phyloP scores from a whole-genome alignment of 2,797 vertebrate genomes.

The Sus cebifrons region DNA sequence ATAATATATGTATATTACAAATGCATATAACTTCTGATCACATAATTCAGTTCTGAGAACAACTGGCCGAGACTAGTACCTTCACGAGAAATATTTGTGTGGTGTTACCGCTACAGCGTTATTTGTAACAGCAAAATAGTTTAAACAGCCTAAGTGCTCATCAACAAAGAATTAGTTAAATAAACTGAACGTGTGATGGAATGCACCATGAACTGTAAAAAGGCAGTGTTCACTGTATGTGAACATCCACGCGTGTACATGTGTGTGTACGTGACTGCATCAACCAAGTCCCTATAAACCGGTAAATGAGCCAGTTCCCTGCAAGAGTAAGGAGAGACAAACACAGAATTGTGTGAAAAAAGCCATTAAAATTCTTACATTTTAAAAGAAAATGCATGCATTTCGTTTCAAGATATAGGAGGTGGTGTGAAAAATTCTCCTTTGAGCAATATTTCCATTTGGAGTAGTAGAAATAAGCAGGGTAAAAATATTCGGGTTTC shows the following conservation, averaged over 20 bases:
- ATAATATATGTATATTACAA: background rate
- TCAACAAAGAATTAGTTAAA: background rate
- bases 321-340: background rate
- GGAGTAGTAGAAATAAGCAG: background rate
- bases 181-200: background rate
- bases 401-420: background rate
- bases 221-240: too few relatives aligned
- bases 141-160: background rate
- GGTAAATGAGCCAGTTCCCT: background rate
- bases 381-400: background rate
- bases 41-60: background rate
- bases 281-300: background rate
- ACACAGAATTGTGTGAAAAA: background rate
- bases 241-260: background rate
- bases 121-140: background rate
- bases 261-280: too few relatives aligned
- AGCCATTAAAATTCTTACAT: background rate
- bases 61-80: background rate
- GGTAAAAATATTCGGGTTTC: background rate
- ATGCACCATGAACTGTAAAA: background rate
- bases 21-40: background rate
- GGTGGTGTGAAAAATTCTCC: background rate
- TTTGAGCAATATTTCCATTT: background rate
- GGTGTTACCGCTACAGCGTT: too few relatives aligned
- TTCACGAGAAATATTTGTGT: background rate